A percentile compares a stretch with the other conserved stretches of the same genome.
Evolutionary conservation across 2,113 vertebrate species (phyloP).

Genomic region (Eonycteris spelaea): DNA sequence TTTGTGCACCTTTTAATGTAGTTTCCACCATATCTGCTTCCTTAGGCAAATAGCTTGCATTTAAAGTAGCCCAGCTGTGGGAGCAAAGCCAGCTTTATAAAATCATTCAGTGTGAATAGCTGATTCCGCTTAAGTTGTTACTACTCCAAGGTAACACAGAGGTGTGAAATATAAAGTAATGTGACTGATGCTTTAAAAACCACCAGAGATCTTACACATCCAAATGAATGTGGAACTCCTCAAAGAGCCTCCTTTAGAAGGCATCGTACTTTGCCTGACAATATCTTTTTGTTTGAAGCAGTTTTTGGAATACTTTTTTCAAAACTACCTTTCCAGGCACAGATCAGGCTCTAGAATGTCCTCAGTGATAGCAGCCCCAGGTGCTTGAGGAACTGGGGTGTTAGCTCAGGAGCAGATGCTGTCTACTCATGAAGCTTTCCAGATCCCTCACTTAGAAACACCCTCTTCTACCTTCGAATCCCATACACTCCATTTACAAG

Average conservation of each 20-base stretch:
- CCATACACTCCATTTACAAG: neutral
- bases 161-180: constrained; percentile 44
- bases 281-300: neutral
- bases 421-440: neutral
- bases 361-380: neutral
- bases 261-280: neutral
- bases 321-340: neutral
- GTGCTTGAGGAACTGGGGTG: neutral
- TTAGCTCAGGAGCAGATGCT: neutral
- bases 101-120: constrained; percentile 59
- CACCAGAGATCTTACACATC: neutral
- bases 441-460: neutral
- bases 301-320: neutral
- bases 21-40: neutral
- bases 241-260: neutral
- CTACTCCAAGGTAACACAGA: constrained; percentile 43
- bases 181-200: neutral
- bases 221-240: neutral
- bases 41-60: constrained; percentile 38
- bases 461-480: neutral
- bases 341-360: neutral
- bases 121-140: constrained; percentile 65
- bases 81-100: constrained; percentile 8
- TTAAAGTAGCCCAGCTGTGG: constrained; percentile 34
- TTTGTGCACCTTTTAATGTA: constrained; percentile 25